Conservation (phyloP, 2,888 invertebrate genomes). For the Lasioglossum lativentre region DNA sequence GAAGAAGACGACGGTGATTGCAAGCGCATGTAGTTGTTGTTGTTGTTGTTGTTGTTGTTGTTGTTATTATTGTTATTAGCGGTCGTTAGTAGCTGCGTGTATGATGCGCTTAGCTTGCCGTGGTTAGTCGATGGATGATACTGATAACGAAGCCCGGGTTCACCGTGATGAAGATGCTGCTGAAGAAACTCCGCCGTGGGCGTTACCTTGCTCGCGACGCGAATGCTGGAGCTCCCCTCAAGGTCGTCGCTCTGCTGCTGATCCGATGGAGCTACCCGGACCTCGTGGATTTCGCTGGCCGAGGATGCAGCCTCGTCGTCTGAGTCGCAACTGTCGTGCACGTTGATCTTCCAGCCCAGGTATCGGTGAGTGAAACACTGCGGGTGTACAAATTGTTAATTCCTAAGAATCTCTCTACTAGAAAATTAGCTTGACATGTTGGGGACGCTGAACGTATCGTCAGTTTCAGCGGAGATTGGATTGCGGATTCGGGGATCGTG, state of each 20-base stretch:
- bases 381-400: not conserved
- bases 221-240: constrained; percentile 78
- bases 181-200: constrained; percentile 80
- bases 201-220: constrained; percentile 82
- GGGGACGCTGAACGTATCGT: too few species aligned
- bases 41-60: constrained; percentile 60
- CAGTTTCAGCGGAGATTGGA: too few species aligned
- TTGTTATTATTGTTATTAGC: constrained; percentile 58
- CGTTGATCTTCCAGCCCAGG: constrained; percentile 98
- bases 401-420: not conserved
- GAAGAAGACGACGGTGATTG: constrained; percentile 68
- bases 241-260: constrained; percentile 77
- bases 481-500: too few species aligned
- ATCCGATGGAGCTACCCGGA: constrained; percentile 84
- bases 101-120: constrained; percentile 69
- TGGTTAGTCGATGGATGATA: constrained; percentile 73
- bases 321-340: constrained; percentile 92
- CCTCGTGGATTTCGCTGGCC: constrained; percentile 86
- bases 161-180: constrained; percentile 75
- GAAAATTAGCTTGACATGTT: not conserved
- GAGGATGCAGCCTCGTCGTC: constrained; percentile 78
- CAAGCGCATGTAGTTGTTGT: constrained; percentile 75
- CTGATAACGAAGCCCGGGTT: constrained; percentile 73
- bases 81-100: constrained; percentile 72
- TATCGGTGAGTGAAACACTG: constrained; percentile 97